A percentile compares a stretch with the other conserved stretches of the same genome.
phyloP scores from a whole-genome alignment of 2,888 invertebrate genomes.

The Microchrysa polita region DNA sequence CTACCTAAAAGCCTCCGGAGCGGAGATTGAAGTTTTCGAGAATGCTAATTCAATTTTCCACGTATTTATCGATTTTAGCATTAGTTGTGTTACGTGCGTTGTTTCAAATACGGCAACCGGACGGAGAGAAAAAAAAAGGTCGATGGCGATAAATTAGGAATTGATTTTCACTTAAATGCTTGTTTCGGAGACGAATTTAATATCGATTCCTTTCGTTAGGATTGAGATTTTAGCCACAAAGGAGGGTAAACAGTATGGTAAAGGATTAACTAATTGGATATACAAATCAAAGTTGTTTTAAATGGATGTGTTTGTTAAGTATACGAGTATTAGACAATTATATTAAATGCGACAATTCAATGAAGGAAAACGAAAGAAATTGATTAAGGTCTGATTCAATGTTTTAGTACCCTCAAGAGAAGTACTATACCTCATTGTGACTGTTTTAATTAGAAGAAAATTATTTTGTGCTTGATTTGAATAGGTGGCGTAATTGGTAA shows the following conservation, averaged over 20 bases:
- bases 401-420: too few relatives aligned
- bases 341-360: too few relatives aligned
- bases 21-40: neutral
- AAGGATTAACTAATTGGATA: too few relatives aligned
- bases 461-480: too few relatives aligned
- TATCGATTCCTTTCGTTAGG: neutral
- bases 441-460: too few relatives aligned
- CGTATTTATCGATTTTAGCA: neutral
- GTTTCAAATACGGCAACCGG: neutral
- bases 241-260: neutral
- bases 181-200: neutral
- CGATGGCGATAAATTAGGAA: neutral
- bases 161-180: neutral
- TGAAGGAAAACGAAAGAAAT: too few relatives aligned
- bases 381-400: too few relatives aligned
- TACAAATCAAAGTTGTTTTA: neutral
- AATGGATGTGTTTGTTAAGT: too few relatives aligned
- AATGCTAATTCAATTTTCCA: conserved; percentile 25
- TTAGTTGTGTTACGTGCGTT: neutral
- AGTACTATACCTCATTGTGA: too few relatives aligned
- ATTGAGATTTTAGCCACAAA: neutral
- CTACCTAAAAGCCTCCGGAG: neutral
- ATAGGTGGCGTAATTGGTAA: too few relatives aligned
- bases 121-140: neutral
- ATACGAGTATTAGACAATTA: too few relatives aligned